phyloP scores from a whole-genome alignment of 37 sponge, comb jelly and placozoan species.

The Lycopodina hypogea region DNA sequence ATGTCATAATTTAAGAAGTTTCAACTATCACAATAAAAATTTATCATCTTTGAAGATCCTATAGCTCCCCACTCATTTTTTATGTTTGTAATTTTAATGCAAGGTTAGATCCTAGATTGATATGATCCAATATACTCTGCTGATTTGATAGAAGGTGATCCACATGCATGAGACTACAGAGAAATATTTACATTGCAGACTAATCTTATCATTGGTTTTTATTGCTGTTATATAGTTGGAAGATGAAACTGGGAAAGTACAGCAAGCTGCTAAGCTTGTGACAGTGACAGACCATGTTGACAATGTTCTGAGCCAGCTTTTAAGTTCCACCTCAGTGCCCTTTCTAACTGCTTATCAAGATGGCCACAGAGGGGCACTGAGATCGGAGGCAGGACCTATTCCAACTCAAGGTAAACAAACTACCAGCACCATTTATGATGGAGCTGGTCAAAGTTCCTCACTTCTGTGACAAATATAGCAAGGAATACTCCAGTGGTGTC shows the following conservation, averaged over 20 bases:
- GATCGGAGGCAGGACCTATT: not conserved
- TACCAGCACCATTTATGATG: not conserved
- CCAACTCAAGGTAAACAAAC: not conserved
- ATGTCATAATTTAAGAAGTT: too few relatives aligned
- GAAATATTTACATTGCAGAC: too few relatives aligned
- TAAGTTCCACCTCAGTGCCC: conserved; percentile 73
- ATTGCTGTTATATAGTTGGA: conserved; percentile 46
- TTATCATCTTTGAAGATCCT: too few relatives aligned
- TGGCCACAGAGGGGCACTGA: conserved; percentile 38
- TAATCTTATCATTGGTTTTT: too few relatives aligned
- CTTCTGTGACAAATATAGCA: conserved; percentile 1
- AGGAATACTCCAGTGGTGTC: conserved; percentile 47
- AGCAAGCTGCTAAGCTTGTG: conserved; percentile 76
- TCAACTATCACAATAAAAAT: too few relatives aligned
- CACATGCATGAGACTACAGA: not conserved
- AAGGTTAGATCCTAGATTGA: not conserved
- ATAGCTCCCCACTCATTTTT: not conserved
- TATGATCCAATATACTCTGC: not conserved
- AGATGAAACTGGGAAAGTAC: conserved; percentile 78
- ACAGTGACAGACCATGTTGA: conserved; percentile 70
- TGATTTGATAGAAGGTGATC: not conserved
- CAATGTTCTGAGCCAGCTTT: conserved; percentile 74
- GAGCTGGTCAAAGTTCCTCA: conserved; percentile 8
- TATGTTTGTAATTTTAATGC: not conserved
- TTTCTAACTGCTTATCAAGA: conserved; percentile 80